These are phyloP conservation scores for Pterocles burchelli DNA, from an alignment of 2,113 vertebrate species.

Conservation along the genomic window DNA sequence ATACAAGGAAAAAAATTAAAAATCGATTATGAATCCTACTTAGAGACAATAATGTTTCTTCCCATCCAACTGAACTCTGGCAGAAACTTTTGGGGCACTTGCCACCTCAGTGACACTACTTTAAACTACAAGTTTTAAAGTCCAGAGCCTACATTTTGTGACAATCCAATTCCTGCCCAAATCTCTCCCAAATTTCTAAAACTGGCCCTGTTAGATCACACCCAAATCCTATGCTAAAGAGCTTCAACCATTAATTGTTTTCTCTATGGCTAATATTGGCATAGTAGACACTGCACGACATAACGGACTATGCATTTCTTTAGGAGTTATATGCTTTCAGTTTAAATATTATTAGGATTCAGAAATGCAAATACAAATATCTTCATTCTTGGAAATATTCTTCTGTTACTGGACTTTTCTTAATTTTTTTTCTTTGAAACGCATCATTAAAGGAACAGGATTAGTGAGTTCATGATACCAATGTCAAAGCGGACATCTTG, in stretches of 20 bases:
- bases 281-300: neutral
- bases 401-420: neutral
- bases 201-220: neutral
- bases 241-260: neutral
- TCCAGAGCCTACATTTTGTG: neutral
- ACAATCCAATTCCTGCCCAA: neutral
- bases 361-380: neutral
- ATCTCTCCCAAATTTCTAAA: neutral
- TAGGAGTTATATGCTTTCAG: neutral
- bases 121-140: neutral
- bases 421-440: constrained; percentile 49
- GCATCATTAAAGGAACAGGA: constrained; percentile 78
- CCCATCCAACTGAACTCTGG: neutral
- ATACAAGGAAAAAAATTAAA: neutral
- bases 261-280: neutral
- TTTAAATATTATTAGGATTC: neutral
- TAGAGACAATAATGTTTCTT: neutral
- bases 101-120: neutral
- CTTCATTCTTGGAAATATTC: neutral
- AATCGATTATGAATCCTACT: neutral
- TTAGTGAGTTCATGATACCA: constrained; percentile 75
- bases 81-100: neutral
- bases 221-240: neutral
- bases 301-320: neutral
- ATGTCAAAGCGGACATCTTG: constrained; percentile 81